These are phyloP conservation scores for Semibalanus balanoides DNA, from an alignment of 1,140 invertebrate species.

Conservation along the genomic window DNA sequence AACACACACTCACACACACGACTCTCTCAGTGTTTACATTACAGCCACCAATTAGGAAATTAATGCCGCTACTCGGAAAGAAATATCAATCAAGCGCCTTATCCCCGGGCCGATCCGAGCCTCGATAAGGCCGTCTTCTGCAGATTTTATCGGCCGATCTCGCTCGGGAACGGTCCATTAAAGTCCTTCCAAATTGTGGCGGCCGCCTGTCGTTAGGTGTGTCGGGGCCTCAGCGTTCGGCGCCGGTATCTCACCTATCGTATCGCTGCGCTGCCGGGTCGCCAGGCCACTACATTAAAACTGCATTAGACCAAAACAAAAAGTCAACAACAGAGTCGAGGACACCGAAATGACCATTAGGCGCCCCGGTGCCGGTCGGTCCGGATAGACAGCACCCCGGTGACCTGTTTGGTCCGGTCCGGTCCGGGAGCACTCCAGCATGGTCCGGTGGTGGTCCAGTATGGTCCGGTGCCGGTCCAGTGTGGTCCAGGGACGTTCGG, in stretches of 20 bases:
- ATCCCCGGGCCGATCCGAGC: neutral
- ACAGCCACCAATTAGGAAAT: neutral
- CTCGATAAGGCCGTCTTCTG: neutral
- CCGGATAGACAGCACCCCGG: too few species aligned
- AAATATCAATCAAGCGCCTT: neutral
- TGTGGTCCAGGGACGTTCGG: too few species aligned
- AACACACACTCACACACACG: too few species aligned
- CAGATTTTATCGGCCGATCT: neutral
- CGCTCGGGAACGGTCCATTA: neutral
- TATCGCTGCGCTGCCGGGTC: neutral
- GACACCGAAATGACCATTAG: neutral
- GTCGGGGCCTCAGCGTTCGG: neutral
- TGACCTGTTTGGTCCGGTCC: too few species aligned
- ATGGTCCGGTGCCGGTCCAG: too few species aligned
- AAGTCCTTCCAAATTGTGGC: neutral
- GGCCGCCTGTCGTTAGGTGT: neutral
- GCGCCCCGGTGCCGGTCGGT: neutral
- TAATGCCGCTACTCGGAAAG: neutral
- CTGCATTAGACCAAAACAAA: conserved; percentile 2
- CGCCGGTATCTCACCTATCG: neutral
- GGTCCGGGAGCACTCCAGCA: too few species aligned
- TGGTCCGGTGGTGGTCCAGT: too few species aligned
- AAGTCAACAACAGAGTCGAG: neutral
- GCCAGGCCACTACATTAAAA: neutral
- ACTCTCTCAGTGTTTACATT: neutral